Evolutionary conservation across 1,140 invertebrate species (phyloP).

Genomic region (Drosophila subobscura): DNA sequence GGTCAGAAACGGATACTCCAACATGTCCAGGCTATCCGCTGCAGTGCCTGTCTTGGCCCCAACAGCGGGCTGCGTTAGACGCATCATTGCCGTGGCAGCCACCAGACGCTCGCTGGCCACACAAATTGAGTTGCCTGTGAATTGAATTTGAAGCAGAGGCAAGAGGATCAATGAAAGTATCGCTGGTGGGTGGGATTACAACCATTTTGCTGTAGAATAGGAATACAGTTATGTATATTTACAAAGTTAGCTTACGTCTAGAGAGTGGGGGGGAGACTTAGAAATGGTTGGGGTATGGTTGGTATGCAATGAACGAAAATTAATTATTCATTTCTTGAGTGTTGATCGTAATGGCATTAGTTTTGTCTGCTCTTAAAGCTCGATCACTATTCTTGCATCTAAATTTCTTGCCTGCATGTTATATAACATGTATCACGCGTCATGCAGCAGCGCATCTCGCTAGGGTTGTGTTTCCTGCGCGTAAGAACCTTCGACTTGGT

Average conservation of each 20-base stretch:
- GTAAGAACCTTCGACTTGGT: no score
- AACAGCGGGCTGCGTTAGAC: conserved; percentile 83
- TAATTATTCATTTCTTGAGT: background rate
- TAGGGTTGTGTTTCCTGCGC: no score
- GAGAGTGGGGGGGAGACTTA: conserved; percentile 6
- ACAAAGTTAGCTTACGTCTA: conserved; percentile 36
- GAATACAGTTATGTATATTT: conserved; percentile 34
- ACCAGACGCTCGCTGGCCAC: conserved; percentile 79
- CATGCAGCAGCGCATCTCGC: no score
- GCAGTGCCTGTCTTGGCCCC: conserved; percentile 68
- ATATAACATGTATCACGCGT: no score
- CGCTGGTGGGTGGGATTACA: no score
- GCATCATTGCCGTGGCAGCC: conserved; percentile 81
- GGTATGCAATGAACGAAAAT: background rate
- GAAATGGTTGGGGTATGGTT: conserved; percentile 18
- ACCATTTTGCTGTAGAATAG: no score
- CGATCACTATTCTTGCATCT: no score
- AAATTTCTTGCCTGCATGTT: no score
- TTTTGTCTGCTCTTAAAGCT: no score
- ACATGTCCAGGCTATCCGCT: conserved; percentile 90
- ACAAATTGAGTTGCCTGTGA: conserved; percentile 80
- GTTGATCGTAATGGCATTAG: no score
- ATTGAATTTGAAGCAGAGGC: conserved; percentile 3
- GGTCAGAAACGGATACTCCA: conserved; percentile 98
- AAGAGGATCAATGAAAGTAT: background rate